These are phyloP conservation scores for Atta texana DNA, from an alignment of 1,140 invertebrate genomes.

Conservation along the genomic window DNA sequence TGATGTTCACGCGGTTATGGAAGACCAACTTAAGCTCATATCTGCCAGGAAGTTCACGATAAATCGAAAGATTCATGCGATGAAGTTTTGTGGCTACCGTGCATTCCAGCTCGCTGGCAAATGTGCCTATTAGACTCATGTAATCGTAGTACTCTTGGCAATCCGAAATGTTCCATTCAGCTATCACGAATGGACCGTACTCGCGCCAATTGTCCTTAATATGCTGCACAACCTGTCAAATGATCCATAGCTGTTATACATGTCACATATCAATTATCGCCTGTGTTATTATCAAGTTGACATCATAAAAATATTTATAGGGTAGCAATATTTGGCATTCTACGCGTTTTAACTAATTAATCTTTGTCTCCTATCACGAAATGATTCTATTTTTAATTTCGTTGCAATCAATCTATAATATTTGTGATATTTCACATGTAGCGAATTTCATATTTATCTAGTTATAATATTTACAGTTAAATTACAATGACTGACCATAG, in stretches of 20 bases:
- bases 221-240: conserved; percentile 78
- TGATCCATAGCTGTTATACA: background rate
- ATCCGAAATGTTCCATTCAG: conserved; percentile 81
- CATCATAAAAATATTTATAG: conserved; percentile 1
- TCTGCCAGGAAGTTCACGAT: conserved; percentile 72
- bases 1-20: conserved; percentile 70
- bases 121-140: conserved; percentile 80
- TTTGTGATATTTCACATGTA: background rate
- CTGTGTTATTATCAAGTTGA: background rate
- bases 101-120: conserved; percentile 82
- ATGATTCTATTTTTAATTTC: background rate
- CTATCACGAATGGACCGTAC: conserved; percentile 79
- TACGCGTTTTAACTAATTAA: background rate
- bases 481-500: conserved; percentile 63
- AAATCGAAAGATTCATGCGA: conserved; percentile 81
- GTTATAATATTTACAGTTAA: background rate
- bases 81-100: conserved; percentile 79
- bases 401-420: background rate
- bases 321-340: background rate
- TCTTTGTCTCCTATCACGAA: background rate
- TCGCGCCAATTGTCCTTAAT: conserved; percentile 80
- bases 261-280: conserved; percentile 25
- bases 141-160: conserved; percentile 75
- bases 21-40: conserved; percentile 78
- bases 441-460: background rate